phyloP scores from a whole-genome alignment of 2,113 vertebrate genomes.

The Engraulis encrasicolus region DNA sequence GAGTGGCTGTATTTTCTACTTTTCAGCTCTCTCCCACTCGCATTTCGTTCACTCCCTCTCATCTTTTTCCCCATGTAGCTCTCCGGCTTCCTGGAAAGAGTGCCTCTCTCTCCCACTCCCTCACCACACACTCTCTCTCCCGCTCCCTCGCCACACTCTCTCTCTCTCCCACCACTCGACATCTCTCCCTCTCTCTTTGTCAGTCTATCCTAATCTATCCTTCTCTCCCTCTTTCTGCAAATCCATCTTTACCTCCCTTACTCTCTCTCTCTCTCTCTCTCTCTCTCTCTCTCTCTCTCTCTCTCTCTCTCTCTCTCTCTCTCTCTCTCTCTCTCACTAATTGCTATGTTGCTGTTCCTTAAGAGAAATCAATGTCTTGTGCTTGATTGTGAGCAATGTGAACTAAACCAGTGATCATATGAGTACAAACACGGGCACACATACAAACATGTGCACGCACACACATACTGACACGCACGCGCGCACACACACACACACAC shows the following conservation, averaged over 20 bases:
- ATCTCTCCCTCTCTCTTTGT: slow-evolving; percentile 23
- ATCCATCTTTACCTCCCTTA: neutral
- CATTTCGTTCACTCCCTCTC: slow-evolving; percentile 4
- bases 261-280: slow-evolving; percentile 25
- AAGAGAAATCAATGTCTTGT: slow-evolving; percentile 60
- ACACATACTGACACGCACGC: neutral
- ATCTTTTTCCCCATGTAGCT: neutral
- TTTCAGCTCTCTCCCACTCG: slow-evolving; percentile 11
- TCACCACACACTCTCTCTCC: neutral
- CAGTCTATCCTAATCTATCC: slow-evolving; percentile 25
- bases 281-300: slow-evolving; percentile 31
- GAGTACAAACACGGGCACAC: neutral
- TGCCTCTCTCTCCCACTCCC: neutral
- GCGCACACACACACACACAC: neutral
- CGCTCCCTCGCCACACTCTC: slow-evolving; percentile 9
- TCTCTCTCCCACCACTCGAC: neutral
- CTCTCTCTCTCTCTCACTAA: slow-evolving; percentile 41
- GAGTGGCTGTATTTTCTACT: neutral
- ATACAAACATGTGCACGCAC: neutral
- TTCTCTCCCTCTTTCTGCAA: slow-evolving; percentile 25
- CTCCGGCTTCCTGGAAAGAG: neutral
- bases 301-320: neutral
- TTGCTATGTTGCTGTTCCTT: slow-evolving; percentile 59
- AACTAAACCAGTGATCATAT: slow-evolving; percentile 40
- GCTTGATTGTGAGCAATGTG: slow-evolving; percentile 51